Conservation (phyloP, 2,113 vertebrate species). For the Perca fluviatilis region DNA sequence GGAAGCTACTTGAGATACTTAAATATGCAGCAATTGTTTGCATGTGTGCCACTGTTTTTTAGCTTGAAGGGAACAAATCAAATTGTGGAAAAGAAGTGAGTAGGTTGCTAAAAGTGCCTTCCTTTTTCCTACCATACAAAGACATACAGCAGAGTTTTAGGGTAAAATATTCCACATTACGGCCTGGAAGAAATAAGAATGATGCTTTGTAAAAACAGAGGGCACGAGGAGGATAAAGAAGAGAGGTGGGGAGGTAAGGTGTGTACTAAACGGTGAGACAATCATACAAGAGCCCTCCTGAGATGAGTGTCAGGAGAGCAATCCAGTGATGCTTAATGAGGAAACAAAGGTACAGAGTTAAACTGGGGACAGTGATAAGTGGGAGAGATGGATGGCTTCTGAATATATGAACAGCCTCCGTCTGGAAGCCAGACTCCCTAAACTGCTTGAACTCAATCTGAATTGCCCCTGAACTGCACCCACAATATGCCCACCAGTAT, state of each 20-base stretch:
- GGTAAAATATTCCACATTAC: neutral
- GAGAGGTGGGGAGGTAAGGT: neutral
- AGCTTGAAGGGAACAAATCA: conserved; percentile 5
- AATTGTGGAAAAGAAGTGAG: neutral
- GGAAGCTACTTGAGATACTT: neutral
- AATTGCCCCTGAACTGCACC: conserved; percentile 32
- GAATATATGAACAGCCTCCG: conserved; percentile 64
- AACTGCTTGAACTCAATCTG: conserved; percentile 43
- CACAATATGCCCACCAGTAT: conserved; percentile 18
- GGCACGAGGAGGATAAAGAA: neutral
- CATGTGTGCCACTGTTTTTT: neutral
- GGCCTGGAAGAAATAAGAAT: neutral
- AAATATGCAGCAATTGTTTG: neutral
- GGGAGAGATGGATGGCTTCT: conserved; percentile 50
- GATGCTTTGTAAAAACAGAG: neutral
- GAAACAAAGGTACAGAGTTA: conserved; percentile 42
- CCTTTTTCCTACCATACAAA: neutral
- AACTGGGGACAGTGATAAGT: conserved; percentile 47
- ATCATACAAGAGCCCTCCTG: neutral
- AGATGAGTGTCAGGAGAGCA: conserved; percentile 29
- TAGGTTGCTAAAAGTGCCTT: neutral
- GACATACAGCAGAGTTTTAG: neutral
- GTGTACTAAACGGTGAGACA: neutral
- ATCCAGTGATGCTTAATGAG: conserved; percentile 13
- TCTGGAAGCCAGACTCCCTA: conserved; percentile 53